Conservation (phyloP, 2,113 vertebrate genomes). For the Protobothrops flavoviridis region DNA sequence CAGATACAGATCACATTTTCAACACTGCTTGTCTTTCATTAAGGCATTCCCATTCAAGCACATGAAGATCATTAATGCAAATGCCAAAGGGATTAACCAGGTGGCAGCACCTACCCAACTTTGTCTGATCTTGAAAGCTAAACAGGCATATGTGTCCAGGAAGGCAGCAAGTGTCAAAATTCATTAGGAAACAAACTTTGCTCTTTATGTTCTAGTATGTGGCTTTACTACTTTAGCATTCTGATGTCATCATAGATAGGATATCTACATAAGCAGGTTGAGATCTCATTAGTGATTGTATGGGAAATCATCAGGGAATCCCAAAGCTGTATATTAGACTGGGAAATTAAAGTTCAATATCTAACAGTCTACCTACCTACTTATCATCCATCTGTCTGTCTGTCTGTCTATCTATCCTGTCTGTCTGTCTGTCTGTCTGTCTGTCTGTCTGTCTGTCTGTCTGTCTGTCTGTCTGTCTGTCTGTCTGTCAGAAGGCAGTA, state of each 20-base stretch:
- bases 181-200: not conserved
- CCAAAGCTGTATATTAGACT: not conserved
- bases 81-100: not conserved
- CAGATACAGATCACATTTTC: not conserved
- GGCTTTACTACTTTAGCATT: not conserved
- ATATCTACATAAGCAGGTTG: not conserved
- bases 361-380: not conserved
- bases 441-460: too few relatives aligned
- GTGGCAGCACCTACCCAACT: not conserved
- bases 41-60: not conserved
- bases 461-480: not conserved
- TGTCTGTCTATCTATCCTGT: too few relatives aligned
- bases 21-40: not conserved
- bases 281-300: not conserved
- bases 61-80: not conserved
- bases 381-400: too few relatives aligned
- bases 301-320: not conserved
- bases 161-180: not conserved
- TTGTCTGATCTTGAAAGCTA: not conserved
- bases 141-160: not conserved
- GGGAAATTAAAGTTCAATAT: not conserved
- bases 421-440: not conserved
- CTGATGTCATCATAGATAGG: not conserved
- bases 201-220: not conserved
- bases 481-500: not conserved